These are phyloP conservation scores for Phoxinus dragarum DNA, from an alignment of 2,797 vertebrate genomes.

Conservation along the genomic window DNA sequence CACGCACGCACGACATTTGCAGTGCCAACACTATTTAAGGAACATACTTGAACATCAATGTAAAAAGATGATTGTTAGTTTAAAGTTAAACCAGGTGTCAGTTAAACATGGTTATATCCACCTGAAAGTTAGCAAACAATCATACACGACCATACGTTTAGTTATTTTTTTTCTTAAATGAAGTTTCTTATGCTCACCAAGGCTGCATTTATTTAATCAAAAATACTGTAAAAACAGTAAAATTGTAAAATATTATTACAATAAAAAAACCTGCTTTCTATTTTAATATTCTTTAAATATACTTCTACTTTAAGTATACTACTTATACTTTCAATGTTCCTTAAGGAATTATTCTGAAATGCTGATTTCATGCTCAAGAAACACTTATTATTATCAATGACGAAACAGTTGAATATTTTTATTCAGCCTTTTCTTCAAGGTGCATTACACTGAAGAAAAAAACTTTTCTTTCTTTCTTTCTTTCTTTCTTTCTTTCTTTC, in stretches of 20 bases:
- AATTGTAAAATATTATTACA: not conserved
- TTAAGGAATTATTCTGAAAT: too few relatives aligned
- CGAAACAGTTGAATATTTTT: too few relatives aligned
- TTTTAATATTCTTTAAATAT: not conserved
- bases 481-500: too few relatives aligned
- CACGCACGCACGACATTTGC: slow-evolving; percentile 62
- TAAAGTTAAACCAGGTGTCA: not conserved
- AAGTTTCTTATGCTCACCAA: not conserved
- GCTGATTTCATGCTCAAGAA: too few relatives aligned
- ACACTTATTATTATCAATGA: too few relatives aligned
- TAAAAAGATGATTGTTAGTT: slow-evolving; percentile 6
- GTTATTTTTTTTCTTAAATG: not conserved
- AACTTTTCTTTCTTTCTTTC: too few relatives aligned
- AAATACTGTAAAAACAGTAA: not conserved
- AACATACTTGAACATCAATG: not conserved
- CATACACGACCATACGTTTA: not conserved
- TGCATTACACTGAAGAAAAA: too few relatives aligned
- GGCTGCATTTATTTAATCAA: not conserved
- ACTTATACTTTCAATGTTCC: too few relatives aligned
- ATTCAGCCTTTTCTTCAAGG: too few relatives aligned
- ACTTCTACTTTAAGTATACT: too few relatives aligned
- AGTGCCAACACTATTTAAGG: slow-evolving; percentile 39
- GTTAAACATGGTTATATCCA: not conserved
- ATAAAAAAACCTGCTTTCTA: not conserved
- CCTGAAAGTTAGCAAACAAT: not conserved